Evolutionary conservation across 2,888 invertebrate genomes (phyloP).

Genomic region (Agonum fuliginosum): DNA sequence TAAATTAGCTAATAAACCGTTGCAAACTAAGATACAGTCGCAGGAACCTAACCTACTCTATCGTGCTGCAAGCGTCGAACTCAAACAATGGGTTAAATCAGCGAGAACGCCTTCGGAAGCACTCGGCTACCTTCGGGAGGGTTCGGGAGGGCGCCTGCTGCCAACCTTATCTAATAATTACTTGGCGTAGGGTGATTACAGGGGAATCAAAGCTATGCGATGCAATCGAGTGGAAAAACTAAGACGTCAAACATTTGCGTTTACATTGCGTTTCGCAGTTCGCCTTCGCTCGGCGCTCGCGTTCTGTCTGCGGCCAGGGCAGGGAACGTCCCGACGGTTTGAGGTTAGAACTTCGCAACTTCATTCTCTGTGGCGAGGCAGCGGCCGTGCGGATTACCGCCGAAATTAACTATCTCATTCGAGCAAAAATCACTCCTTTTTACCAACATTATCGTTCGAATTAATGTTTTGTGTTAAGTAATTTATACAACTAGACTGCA

Average conservation of each 20-base stretch:
- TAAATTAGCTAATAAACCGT: conserved; percentile 59
- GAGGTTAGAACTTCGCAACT: conserved; percentile 47
- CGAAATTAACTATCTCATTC: conserved; percentile 43
- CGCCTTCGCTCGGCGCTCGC: neutral
- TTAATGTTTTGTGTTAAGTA: conserved; percentile 35
- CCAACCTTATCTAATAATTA: conserved; percentile 54
- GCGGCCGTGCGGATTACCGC: conserved; percentile 35
- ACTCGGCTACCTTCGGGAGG: conserved; percentile 25
- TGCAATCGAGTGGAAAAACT: conserved; percentile 54
- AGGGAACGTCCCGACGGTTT: conserved; percentile 24
- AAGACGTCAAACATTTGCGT: conserved; percentile 52
- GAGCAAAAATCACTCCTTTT: conserved; percentile 25
- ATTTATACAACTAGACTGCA: conserved; percentile 9
- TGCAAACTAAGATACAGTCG: conserved; percentile 53
- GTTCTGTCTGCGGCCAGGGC: conserved; percentile 26
- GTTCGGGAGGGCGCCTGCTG: conserved; percentile 20
- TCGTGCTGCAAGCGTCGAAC: no score
- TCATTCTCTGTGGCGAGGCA: conserved; percentile 27
- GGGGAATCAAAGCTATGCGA: conserved; percentile 39
- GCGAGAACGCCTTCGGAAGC: conserved; percentile 29
- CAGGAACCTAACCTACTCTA: no score
- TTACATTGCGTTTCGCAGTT: conserved; percentile 41
- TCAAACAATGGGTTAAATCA: conserved; percentile 52
- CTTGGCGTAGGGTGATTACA: conserved; percentile 47
- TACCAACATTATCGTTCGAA: conserved; percentile 39